phyloP scores from a whole-genome alignment of 2,797 vertebrate genomes.

The Acanthurus lineatus region DNA sequence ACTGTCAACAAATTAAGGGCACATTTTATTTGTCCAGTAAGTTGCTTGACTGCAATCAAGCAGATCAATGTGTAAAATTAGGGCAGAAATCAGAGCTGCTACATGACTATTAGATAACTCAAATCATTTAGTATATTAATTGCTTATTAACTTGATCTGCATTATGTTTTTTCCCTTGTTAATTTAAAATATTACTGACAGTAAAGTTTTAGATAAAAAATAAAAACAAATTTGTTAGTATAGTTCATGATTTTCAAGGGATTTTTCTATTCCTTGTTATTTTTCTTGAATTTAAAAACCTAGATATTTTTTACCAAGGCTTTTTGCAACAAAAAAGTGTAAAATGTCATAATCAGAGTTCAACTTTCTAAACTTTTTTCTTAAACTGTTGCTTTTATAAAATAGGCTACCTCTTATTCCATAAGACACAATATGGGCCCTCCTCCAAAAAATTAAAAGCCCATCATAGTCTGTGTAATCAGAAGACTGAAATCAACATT shows the following conservation, averaged over 20 bases:
- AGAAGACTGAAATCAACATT: background rate
- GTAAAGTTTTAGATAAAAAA: background rate
- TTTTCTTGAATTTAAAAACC: background rate
- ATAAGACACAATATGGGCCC: background rate
- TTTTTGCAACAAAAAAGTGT: background rate
- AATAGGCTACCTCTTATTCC: background rate
- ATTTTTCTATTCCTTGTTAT: background rate
- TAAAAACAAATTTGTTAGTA: background rate
- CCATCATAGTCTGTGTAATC: background rate
- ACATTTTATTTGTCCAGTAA: slow-evolving; percentile 51
- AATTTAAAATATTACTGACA: background rate
- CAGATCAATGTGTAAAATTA: slow-evolving; percentile 40
- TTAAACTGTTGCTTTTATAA: slow-evolving; percentile 22
- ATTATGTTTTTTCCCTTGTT: background rate
- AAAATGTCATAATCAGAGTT: background rate
- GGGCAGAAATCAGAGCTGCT: slow-evolving; percentile 21
- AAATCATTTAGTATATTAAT: slow-evolving; percentile 4
- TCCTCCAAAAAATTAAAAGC: slow-evolving; percentile 3
- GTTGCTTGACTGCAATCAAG: slow-evolving; percentile 41
- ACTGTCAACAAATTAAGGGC: slow-evolving; percentile 61
- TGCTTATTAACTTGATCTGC: background rate
- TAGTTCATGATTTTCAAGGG: background rate
- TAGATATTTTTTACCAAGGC: background rate
- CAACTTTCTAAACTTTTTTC: slow-evolving; percentile 5
- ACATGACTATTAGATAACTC: slow-evolving; percentile 36